These are phyloP conservation scores for Ficedula albicollis DNA, from an alignment of 2,797 vertebrate species.

Conservation along the genomic window DNA sequence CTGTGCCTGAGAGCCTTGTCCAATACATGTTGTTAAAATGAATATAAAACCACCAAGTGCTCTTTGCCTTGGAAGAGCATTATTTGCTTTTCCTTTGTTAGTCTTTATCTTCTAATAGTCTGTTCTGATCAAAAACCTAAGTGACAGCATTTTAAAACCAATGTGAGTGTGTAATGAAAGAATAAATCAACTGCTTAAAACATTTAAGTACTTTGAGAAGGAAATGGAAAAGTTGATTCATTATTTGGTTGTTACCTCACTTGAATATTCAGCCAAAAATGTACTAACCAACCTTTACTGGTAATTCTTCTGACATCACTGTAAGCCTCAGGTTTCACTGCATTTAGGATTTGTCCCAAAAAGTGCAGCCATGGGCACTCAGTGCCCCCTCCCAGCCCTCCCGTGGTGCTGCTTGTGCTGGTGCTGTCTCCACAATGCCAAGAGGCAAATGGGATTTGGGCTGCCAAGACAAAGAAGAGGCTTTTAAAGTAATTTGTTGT, in stretches of 20 bases:
- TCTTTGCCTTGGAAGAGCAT: not conserved
- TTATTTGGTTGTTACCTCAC: not conserved
- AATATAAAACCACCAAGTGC: not conserved
- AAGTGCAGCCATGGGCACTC: not conserved
- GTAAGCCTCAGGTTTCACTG: not conserved
- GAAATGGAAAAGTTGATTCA: not conserved
- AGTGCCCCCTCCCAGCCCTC: not conserved
- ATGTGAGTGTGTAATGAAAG: not conserved
- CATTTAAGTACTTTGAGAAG: not conserved
- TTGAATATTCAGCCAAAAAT: not conserved
- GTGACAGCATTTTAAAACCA: not conserved
- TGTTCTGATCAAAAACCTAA: not conserved
- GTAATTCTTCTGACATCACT: not conserved
- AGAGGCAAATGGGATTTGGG: not conserved
- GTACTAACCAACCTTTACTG: not conserved
- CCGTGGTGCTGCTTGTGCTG: not conserved
- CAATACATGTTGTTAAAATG: not conserved
- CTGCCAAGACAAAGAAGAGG: not conserved
- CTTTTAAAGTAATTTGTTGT: constrained; percentile 21
- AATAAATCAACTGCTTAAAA: not conserved
- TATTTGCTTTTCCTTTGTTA: not conserved
- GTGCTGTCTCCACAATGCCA: not conserved
- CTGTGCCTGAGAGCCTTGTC: not conserved
- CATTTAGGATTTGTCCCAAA: not conserved
- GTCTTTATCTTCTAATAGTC: not conserved